Percentiles rank a stretch among this genome's conserved stretches.
Conservation (phyloP, 2,797 vertebrate genomes). For the Chromis chromis region DNA sequence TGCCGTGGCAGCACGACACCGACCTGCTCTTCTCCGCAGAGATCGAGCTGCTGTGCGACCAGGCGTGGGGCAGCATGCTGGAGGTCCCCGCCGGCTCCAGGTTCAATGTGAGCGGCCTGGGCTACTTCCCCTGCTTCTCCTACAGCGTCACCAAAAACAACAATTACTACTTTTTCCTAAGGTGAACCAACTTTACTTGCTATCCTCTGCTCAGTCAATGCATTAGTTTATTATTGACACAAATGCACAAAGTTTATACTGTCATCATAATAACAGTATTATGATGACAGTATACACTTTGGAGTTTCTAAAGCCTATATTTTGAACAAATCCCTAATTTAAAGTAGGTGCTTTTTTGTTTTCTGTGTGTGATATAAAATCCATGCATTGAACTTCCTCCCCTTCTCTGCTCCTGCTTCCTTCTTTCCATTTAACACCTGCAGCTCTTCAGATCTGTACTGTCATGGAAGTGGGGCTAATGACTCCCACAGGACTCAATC, state of each 20-base stretch:
- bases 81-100: conserved; percentile 88
- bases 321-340: neutral
- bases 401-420: no score
- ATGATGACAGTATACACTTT: neutral
- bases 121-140: conserved; percentile 88
- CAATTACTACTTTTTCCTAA: conserved; percentile 89
- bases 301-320: neutral
- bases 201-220: neutral
- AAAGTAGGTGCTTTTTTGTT: neutral
- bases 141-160: conserved; percentile 89
- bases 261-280: no score
- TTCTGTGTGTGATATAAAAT: conserved; percentile 4
- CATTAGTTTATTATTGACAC: neutral
- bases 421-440: conserved; percentile 6
- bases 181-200: conserved; percentile 73
- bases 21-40: conserved; percentile 88
- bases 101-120: conserved; percentile 88
- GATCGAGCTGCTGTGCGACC: conserved; percentile 89
- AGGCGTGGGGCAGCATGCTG: conserved; percentile 91
- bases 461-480: conserved; percentile 7
- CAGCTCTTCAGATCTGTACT: conserved; percentile 12
- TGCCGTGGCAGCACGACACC: conserved; percentile 86
- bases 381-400: neutral
- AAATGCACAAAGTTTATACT: neutral
- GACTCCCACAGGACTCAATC: conserved; percentile 16